phyloP scores from a whole-genome alignment of 2,888 invertebrate species.

The Drosophila mettleri region DNA sequence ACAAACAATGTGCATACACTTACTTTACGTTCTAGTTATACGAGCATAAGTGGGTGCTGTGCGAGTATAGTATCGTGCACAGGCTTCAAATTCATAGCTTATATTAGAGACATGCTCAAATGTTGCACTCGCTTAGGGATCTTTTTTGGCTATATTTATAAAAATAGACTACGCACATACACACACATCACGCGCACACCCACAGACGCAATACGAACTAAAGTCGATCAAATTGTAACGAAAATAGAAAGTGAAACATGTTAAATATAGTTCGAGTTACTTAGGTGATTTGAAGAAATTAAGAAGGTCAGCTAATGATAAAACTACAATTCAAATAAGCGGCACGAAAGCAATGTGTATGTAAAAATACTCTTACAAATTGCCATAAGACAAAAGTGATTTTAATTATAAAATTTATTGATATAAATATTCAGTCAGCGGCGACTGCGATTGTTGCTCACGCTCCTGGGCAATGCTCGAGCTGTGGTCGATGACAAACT shows the following conservation, averaged over 20 bases:
- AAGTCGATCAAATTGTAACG: slow-evolving; percentile 47
- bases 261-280: slow-evolving; percentile 35
- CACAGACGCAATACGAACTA: slow-evolving; percentile 40
- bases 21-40: slow-evolving; percentile 71
- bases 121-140: slow-evolving; percentile 6
- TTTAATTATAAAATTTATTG: slow-evolving; percentile 8
- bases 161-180: slow-evolving; percentile 38
- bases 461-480: slow-evolving; percentile 36
- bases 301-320: slow-evolving; percentile 15
- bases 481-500: slow-evolving; percentile 15
- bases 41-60: slow-evolving; percentile 58
- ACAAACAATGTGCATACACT: slow-evolving; percentile 60
- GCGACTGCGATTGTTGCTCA: slow-evolving; percentile 23
- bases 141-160: slow-evolving; percentile 40
- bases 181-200: slow-evolving; percentile 21
- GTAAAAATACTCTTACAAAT: slow-evolving; percentile 36
- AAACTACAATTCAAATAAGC: slow-evolving; percentile 41
- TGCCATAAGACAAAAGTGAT: slow-evolving; percentile 26
- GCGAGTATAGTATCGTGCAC: slow-evolving; percentile 64
- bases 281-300: slow-evolving; percentile 14
- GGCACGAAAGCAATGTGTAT: slow-evolving; percentile 49
- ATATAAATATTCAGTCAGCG: slow-evolving; percentile 22
- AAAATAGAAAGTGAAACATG: slow-evolving; percentile 61
- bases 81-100: slow-evolving; percentile 55
- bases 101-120: slow-evolving; percentile 51